Conservation (phyloP, 92 coral and sea anemone species). For the Galaxea fascicularis region DNA sequence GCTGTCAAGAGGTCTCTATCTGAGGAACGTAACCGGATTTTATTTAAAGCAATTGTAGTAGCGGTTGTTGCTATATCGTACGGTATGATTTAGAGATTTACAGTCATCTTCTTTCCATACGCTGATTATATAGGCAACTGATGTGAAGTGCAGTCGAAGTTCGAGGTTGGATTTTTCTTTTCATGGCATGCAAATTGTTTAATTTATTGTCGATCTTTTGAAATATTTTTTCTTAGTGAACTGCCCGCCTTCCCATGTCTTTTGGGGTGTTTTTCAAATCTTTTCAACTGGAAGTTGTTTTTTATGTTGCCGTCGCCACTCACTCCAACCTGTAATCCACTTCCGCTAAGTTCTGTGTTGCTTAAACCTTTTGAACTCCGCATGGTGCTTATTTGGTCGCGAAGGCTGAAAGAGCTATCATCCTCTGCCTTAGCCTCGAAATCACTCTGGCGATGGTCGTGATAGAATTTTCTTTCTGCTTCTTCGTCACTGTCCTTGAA, state of each 20-base stretch:
- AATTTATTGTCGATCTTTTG: too few species aligned
- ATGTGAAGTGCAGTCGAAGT: background rate
- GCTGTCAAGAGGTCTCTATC: too few species aligned
- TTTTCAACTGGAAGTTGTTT: background rate
- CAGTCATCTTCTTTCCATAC: background rate
- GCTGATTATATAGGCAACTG: background rate
- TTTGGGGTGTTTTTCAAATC: background rate
- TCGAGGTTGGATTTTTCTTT: background rate
- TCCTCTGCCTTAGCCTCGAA: constrained; percentile 44
- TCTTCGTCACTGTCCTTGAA: constrained; percentile 90
- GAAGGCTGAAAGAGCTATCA: constrained; percentile 49
- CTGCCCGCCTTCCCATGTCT: background rate
- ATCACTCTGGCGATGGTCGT: constrained; percentile 34
- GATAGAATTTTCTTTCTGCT: constrained; percentile 45
- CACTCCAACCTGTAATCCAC: background rate
- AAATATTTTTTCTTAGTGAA: background rate
- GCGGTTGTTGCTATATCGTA: background rate
- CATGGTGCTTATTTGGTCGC: constrained; percentile 42
- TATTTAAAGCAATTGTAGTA: too few species aligned
- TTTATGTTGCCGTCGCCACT: constrained; percentile 7
- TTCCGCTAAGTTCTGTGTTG: constrained; percentile 10
- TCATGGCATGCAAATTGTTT: background rate
- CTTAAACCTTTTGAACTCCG: background rate
- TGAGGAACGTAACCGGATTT: too few species aligned
- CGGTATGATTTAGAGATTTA: background rate